Percentiles rank a stretch among this genome's conserved stretches.
These are phyloP conservation scores for Thaumatotibia leucotreta DNA, from an alignment of 1,140 invertebrate genomes.

Conservation along the genomic window DNA sequence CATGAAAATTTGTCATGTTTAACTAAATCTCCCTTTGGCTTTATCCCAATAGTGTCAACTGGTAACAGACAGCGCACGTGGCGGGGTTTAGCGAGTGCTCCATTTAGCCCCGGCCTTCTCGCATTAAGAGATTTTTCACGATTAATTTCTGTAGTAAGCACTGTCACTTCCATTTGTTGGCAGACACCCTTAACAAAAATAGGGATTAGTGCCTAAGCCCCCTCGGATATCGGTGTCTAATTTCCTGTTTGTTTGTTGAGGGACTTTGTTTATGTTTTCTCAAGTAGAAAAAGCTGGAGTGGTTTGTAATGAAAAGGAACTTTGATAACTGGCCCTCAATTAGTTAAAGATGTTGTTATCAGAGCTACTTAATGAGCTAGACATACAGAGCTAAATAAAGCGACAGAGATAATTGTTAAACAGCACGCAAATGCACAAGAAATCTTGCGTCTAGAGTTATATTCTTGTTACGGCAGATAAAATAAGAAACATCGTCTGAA, in stretches of 20 bases:
- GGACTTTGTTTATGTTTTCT: constrained; percentile 27
- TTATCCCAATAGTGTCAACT: constrained; percentile 61
- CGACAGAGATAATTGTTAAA: not conserved
- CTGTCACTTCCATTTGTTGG: constrained; percentile 67
- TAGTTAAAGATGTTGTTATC: not conserved
- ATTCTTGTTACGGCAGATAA: constrained; percentile 2
- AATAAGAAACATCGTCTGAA: not conserved
- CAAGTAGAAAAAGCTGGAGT: constrained; percentile 13
- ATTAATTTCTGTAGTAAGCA: constrained; percentile 59
- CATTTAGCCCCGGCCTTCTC: constrained; percentile 35
- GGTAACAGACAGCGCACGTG: constrained; percentile 69
- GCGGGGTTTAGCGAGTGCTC: constrained; percentile 48
- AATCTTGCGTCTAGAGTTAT: not conserved
- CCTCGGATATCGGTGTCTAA: constrained; percentile 47
- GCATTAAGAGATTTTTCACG: constrained; percentile 60
- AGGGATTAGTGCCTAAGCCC: constrained; percentile 61
- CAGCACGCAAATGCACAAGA: not conserved
- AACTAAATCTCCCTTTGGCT: constrained; percentile 58
- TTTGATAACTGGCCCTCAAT: not conserved
- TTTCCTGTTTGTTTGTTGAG: constrained; percentile 47
- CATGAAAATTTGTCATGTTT: constrained; percentile 26
- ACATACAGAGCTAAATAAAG: not conserved
- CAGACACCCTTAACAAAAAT: constrained; percentile 65
- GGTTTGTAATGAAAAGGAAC: not conserved
- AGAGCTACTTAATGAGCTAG: not conserved